Conservation (phyloP, 2,113 vertebrate species). For the Dicentrarchus labrax region DNA sequence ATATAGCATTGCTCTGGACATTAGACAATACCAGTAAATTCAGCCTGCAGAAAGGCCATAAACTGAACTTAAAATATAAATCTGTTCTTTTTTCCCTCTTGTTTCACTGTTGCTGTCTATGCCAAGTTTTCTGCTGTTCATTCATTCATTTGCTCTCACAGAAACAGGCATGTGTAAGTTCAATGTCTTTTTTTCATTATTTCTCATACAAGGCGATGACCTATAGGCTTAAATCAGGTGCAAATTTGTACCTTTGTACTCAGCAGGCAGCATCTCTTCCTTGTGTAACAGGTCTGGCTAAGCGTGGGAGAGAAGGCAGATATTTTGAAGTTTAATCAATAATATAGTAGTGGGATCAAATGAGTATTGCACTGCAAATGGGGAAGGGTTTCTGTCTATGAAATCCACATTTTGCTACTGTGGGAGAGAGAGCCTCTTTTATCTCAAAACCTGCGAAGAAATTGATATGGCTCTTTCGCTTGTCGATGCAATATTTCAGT, state of each 20-base stretch:
- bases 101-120: neutral
- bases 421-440: neutral
- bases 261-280: neutral
- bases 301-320: neutral
- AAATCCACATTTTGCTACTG: neutral
- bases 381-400: neutral
- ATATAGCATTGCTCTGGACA: too few relatives aligned
- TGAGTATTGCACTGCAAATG: neutral
- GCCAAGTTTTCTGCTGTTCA: neutral
- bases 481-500: neutral
- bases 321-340: slow-evolving; percentile 29
- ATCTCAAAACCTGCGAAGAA: slow-evolving; percentile 1
- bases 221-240: neutral
- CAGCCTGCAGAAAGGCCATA: neutral
- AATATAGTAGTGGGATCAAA: slow-evolving; percentile 15
- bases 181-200: neutral
- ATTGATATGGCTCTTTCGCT: neutral
- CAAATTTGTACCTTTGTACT: neutral
- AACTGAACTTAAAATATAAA: neutral
- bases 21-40: neutral
- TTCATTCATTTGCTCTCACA: neutral
- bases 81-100: neutral
- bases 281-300: neutral
- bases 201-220: neutral
- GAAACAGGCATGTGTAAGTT: neutral